phyloP scores from a whole-genome alignment of 2,888 invertebrate species.

The Sesia apiformis region DNA sequence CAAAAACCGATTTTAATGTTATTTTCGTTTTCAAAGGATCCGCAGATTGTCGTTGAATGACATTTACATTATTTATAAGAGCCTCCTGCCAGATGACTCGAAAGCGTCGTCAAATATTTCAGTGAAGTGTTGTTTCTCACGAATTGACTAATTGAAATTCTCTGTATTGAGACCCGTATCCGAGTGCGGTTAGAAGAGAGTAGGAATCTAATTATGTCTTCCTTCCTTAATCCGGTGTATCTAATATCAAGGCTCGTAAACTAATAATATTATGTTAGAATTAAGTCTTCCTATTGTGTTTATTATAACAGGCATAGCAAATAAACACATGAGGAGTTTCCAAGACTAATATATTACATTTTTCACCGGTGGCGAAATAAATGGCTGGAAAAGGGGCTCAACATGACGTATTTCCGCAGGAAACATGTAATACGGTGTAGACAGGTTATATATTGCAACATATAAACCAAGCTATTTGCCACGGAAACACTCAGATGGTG shows the following conservation, averaged over 20 bases:
- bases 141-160: neutral
- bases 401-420: constrained; percentile 47
- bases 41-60: neutral
- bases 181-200: too few species aligned
- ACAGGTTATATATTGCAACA: constrained; percentile 44
- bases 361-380: constrained; percentile 39
- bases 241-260: too few species aligned
- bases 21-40: too few species aligned
- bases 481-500: neutral
- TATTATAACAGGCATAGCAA: neutral
- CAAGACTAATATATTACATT: constrained; percentile 33
- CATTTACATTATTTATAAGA: neutral
- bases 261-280: too few species aligned
- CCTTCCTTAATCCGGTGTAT: too few species aligned
- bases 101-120: constrained; percentile 1
- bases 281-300: too few species aligned
- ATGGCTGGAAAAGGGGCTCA: constrained; percentile 42
- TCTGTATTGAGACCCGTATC: too few species aligned
- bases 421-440: constrained; percentile 45
- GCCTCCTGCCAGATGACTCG: neutral
- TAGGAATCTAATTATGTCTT: too few species aligned
- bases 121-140: constrained; percentile 3
- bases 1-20: too few species aligned
- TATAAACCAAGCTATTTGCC: constrained; percentile 35
- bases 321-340: constrained; percentile 10